Evolutionary conservation across 2,888 invertebrate genomes (phyloP).

Genomic region (Sarcophaga subvicina): DNA sequence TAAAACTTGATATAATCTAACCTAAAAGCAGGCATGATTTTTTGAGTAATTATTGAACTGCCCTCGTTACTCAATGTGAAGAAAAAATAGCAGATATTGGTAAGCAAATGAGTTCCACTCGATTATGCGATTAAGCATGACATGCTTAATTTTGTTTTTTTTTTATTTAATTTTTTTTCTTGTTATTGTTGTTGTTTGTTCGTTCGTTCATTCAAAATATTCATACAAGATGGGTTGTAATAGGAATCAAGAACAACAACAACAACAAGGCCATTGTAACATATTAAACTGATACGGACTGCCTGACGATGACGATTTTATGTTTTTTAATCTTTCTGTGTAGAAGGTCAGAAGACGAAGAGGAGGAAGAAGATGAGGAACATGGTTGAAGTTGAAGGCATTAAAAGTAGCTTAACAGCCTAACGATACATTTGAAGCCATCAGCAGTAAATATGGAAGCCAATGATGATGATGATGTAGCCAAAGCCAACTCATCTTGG

Average conservation of each 20-base stretch:
- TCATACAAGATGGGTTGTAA: constrained; percentile 17
- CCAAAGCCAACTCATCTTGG: background rate
- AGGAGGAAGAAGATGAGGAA: background rate
- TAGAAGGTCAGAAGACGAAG: background rate
- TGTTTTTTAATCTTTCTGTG: background rate
- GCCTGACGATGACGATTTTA: constrained; percentile 28
- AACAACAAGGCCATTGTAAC: constrained; percentile 18
- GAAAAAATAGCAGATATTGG: background rate
- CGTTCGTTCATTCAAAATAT: background rate
- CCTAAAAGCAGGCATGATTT: too few species aligned
- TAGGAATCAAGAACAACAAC: constrained; percentile 13
- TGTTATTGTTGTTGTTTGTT: constrained; percentile 27
- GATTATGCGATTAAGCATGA: constrained; percentile 75
- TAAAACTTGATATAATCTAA: too few species aligned
- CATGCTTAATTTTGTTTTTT: constrained; percentile 69
- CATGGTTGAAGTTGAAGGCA: background rate
- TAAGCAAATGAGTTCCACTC: constrained; percentile 73
- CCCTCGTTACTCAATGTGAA: too few species aligned
- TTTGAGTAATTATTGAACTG: too few species aligned
- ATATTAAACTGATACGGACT: constrained; percentile 47
- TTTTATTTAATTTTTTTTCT: background rate
- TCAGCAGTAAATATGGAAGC: constrained; percentile 28
- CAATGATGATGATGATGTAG: constrained; percentile 5
- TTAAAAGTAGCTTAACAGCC: constrained; percentile 17
- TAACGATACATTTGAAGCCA: constrained; percentile 41